These are phyloP conservation scores for Astur gentilis DNA, from an alignment of 2,113 vertebrate genomes.

Conservation along the genomic window DNA sequence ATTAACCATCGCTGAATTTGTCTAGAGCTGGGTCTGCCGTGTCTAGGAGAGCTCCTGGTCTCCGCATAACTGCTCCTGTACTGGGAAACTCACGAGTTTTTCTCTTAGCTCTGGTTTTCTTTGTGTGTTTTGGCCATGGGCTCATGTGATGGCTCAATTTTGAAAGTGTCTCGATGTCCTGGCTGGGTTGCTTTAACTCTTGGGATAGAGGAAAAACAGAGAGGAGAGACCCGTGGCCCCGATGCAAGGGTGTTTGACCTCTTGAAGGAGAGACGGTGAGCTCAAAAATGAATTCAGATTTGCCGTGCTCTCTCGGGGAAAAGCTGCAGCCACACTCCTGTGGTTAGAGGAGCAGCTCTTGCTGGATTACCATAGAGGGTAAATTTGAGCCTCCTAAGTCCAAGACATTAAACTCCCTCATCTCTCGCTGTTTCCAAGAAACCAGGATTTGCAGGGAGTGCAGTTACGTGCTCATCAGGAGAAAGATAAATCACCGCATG, in stretches of 20 bases:
- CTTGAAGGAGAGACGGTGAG: neutral
- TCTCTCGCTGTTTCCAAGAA: constrained; percentile 30
- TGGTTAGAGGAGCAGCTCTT: neutral
- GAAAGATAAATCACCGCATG: constrained; percentile 51
- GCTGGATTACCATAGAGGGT: constrained; percentile 12
- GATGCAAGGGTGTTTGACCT: neutral
- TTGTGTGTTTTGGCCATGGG: neutral
- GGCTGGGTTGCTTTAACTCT: neutral
- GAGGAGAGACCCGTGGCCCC: neutral
- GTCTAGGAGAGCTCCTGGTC: neutral
- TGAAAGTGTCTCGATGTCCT: neutral
- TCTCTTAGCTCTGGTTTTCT: neutral
- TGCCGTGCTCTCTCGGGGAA: neutral
- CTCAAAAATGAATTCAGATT: neutral
- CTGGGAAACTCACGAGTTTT: neutral
- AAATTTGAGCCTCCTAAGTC: neutral
- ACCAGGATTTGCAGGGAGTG: neutral
- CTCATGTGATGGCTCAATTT: neutral
- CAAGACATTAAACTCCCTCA: neutral
- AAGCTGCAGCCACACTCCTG: neutral
- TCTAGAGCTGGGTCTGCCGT: accelerated
- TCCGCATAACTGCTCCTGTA: accelerated
- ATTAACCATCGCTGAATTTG: accelerated
- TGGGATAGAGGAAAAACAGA: neutral
- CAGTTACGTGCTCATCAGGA: neutral